Evolutionary conservation across 2,113 vertebrate species (phyloP).

Genomic region (Cacatua alba): DNA sequence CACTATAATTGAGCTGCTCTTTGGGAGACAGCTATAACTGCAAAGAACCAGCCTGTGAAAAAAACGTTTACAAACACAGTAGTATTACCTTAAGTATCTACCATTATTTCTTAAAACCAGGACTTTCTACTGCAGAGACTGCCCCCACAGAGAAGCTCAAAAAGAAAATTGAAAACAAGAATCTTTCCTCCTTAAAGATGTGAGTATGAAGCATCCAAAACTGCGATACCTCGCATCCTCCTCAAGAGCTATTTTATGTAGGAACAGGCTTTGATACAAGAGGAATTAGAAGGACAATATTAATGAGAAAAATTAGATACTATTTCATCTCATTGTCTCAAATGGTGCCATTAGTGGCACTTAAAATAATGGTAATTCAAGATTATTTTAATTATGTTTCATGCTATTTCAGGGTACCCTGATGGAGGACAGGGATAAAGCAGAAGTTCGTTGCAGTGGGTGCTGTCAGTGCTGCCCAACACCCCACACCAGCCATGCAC

Average conservation of each 20-base stretch:
- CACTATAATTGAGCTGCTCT: not conserved
- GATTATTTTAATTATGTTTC: slow-evolving; percentile 31
- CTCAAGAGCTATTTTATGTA: not conserved
- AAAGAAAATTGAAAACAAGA: not conserved
- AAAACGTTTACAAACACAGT: not conserved
- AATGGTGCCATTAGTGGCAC: not conserved
- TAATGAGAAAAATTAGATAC: slow-evolving; percentile 33
- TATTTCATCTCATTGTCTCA: slow-evolving; percentile 37
- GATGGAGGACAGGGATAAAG: not conserved
- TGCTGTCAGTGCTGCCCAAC: not conserved
- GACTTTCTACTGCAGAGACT: not conserved
- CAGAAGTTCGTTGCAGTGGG: not conserved
- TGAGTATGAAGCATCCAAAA: not conserved
- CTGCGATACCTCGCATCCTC: not conserved
- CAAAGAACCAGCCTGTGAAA: not conserved
- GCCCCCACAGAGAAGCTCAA: not conserved
- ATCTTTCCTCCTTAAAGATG: not conserved
- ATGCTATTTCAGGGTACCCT: not conserved
- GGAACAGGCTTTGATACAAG: not conserved
- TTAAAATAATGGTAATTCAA: slow-evolving; percentile 36
- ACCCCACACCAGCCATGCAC: not conserved
- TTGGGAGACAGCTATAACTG: not conserved
- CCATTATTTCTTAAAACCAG: not conserved
- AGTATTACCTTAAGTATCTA: not conserved
- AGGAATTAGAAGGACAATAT: slow-evolving; percentile 29